Evolutionary conservation across 2,113 vertebrate genomes (phyloP).

Genomic region (Myodes glareolus): DNA sequence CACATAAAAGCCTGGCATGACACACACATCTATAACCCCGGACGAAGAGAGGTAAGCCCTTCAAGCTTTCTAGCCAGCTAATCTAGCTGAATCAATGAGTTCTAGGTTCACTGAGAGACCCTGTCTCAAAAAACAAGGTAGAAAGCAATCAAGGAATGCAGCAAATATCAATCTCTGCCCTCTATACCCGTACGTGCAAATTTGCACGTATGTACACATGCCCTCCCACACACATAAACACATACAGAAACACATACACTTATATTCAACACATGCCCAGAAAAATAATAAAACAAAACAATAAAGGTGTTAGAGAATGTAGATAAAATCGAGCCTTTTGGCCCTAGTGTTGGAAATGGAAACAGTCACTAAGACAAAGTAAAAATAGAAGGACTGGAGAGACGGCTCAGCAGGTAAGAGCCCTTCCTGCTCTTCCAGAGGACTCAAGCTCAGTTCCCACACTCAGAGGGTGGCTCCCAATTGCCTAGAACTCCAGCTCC

Average conservation of each 20-base stretch:
- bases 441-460: neutral
- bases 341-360: neutral
- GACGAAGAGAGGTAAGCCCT: neutral
- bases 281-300: no score
- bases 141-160: neutral
- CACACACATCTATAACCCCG: neutral
- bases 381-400: neutral
- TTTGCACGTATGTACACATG: neutral
- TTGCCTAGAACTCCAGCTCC: neutral
- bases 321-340: neutral
- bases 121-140: neutral
- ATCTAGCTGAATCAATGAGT: neutral
- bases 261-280: neutral
- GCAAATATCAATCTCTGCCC: neutral
- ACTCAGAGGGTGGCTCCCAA: neutral
- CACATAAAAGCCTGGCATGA: neutral
- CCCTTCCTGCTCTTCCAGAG: neutral
- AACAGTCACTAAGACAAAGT: neutral
- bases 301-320: neutral
- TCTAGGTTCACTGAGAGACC: neutral
- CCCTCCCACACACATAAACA: neutral
- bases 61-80: neutral
- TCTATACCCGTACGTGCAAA: neutral
- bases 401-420: neutral
- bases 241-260: neutral